Percentiles rank a stretch among this genome's conserved stretches.
Conservation (phyloP, 2,888 invertebrate genomes). For the Rhogogaster chlorosoma region DNA sequence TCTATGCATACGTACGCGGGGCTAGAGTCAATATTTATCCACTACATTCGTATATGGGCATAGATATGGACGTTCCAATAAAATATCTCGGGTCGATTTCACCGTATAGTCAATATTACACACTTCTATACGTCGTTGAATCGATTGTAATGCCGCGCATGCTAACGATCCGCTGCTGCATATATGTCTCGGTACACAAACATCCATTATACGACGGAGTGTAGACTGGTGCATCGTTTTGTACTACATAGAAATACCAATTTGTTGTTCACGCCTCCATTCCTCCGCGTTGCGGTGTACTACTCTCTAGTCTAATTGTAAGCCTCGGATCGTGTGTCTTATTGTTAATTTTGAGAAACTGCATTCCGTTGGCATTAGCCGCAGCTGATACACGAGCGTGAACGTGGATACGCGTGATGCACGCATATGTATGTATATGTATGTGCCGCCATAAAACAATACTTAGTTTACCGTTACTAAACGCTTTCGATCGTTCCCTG, state of each 20-base stretch:
- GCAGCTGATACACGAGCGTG: neutral
- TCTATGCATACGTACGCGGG: neutral
- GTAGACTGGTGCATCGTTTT: neutral
- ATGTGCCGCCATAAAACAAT: neutral
- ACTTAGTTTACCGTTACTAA: conserved; percentile 41
- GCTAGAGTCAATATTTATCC: neutral
- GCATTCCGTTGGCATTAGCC: neutral
- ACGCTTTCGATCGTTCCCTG: conserved; percentile 43
- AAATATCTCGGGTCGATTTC: conserved; percentile 16
- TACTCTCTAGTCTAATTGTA: neutral
- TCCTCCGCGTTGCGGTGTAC: neutral
- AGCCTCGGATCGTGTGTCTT: neutral
- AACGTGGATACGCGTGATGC: neutral
- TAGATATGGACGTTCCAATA: neutral
- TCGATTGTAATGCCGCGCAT: neutral
- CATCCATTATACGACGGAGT: neutral
- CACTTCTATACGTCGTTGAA: neutral
- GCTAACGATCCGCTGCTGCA: neutral
- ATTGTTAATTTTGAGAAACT: conserved; percentile 3
- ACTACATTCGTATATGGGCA: neutral
- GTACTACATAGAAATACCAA: neutral
- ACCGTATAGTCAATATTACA: neutral
- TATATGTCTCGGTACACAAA: conserved; percentile 4
- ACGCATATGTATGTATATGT: neutral
- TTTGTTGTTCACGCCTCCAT: conserved; percentile 26